Evolutionary conservation across 2,888 invertebrate species (phyloP), one percentile per base, ranked within the genome.

Genomic region (Eupithecia dodoneata): DNA sequence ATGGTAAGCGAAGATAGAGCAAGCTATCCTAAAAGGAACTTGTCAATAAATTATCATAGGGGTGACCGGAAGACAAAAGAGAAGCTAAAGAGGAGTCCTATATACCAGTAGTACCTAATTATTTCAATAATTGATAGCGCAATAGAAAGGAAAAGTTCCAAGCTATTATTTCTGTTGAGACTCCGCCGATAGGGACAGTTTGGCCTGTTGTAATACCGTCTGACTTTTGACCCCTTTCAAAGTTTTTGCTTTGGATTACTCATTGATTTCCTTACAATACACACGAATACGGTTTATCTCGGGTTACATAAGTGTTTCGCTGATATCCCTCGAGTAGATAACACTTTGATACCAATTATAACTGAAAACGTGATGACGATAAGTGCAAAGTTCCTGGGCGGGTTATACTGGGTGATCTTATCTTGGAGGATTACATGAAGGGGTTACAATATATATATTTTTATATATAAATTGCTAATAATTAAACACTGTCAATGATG

Each of bases 241-340:
- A 30, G 18, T 30, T 63, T 63, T 63, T 30, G 12, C 63, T 13
- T 66, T 42, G 66, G 63, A 63, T 73, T 47, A 69, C 47, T 67
- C 55, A 65, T 41, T 47, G 30, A 79, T 76, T 79, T 76, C 73
- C 73, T 44, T 75, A 55, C 55, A 76, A 72, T 76, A 42, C 49
- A 41, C 42, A 15, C 55, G 42, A 77, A 74, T 74, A 69, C 75
- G 18, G 55, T 63, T 75, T 78, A 81, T 80, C 79, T 73, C 67
- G 44, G 71, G 77, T 78, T 81, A 78, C 76, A 79, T 80, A 77
- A 81, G 74, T 63, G 77, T 67, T 72, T 71, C 75, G 74, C 77
- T 30, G 63, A 78, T 71, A 45, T 76, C 72, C 71, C 65, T 44
- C 66, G 71, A n/a, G 55, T 18, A 72, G 80, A 81, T 81, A 81